Percentiles rank a stretch among this genome's conserved stretches.
phyloP scores from a whole-genome alignment of 2,888 invertebrate species.

The Timandra comae region DNA sequence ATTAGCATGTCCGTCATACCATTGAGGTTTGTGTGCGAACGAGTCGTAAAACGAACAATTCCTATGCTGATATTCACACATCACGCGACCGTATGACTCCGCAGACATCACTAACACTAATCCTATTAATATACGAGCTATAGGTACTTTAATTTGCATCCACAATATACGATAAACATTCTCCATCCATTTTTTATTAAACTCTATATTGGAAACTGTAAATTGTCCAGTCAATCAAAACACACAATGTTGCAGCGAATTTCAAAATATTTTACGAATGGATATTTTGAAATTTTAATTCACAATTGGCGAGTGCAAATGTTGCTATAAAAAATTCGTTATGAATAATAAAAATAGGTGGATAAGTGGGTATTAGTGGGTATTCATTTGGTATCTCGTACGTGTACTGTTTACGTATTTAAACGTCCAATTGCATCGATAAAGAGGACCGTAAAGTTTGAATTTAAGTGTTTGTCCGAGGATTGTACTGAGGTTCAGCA shows the following conservation, averaged over 20 bases:
- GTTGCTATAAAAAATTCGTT: constrained; percentile 13
- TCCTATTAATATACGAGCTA: constrained; percentile 11
- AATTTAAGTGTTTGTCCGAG: constrained; percentile 50
- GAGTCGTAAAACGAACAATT: constrained; percentile 27
- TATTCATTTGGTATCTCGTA: constrained; percentile 33
- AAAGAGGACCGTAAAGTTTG: constrained; percentile 59
- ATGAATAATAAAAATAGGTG: constrained; percentile 41
- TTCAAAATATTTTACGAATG: background rate
- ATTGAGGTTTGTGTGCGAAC: constrained; percentile 16
- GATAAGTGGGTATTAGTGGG: constrained; percentile 36
- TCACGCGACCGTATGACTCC: background rate
- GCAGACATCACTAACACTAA: constrained; percentile 4
- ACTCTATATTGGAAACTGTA: constrained; percentile 9
- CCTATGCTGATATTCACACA: background rate
- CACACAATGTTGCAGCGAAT: constrained; percentile 9
- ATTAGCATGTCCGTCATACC: constrained; percentile 16
- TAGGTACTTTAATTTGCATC: constrained; percentile 12
- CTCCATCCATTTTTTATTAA: constrained; percentile 12
- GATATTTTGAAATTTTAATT: constrained; percentile 13
- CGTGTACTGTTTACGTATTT: constrained; percentile 46
- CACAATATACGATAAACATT: constrained; percentile 9
- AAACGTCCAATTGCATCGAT: constrained; percentile 46
- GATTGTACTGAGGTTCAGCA: constrained; percentile 38
- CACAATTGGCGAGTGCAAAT: constrained; percentile 9
- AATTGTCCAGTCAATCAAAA: constrained; percentile 7